These are phyloP conservation scores for Stichopus chloronotus DNA, from an alignment of 35 echinoderm and acorn worm species.

Conservation along the genomic window DNA sequence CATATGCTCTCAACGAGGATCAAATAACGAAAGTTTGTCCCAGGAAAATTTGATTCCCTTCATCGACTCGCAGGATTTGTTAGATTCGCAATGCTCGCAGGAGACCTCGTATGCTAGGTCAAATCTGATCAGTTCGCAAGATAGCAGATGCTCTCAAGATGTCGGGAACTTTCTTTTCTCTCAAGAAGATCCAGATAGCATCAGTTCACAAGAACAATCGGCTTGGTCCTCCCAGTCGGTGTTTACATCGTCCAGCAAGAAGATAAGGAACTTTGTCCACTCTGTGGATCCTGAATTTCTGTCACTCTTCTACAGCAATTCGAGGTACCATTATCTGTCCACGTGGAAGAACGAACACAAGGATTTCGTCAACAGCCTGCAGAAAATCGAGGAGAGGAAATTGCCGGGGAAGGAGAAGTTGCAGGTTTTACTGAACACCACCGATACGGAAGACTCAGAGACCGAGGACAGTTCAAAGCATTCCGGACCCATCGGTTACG, in stretches of 20 bases:
- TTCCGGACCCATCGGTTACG: not conserved
- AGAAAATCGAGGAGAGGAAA: constrained; percentile 62
- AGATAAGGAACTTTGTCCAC: not conserved
- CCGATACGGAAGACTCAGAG: not conserved
- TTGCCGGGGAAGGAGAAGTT: constrained; percentile 84
- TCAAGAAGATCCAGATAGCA: not conserved
- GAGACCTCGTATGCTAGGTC: too few species aligned
- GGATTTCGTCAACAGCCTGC: constrained; percentile 76
- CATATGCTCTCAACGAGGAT: not conserved
- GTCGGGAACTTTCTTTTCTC: not conserved
- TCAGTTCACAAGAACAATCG: not conserved
- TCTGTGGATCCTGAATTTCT: constrained; percentile 39
- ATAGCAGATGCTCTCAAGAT: not conserved
- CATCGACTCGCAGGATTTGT: too few species aligned
- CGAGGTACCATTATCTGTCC: constrained; percentile 46
- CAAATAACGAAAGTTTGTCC: not conserved
- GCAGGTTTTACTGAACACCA: constrained; percentile 4
- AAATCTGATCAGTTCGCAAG: not conserved
- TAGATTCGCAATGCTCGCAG: too few species aligned
- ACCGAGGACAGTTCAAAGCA: not conserved
- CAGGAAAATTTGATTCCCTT: too few species aligned
- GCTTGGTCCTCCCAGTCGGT: not conserved
- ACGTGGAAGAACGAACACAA: constrained; percentile 93
- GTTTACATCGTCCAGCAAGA: not conserved
- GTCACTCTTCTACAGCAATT: not conserved